Evolutionary conservation across 2,797 vertebrate species (phyloP), one percentile per base, ranked within the genome.

Genomic region (Poliocrania exsul): DNA sequence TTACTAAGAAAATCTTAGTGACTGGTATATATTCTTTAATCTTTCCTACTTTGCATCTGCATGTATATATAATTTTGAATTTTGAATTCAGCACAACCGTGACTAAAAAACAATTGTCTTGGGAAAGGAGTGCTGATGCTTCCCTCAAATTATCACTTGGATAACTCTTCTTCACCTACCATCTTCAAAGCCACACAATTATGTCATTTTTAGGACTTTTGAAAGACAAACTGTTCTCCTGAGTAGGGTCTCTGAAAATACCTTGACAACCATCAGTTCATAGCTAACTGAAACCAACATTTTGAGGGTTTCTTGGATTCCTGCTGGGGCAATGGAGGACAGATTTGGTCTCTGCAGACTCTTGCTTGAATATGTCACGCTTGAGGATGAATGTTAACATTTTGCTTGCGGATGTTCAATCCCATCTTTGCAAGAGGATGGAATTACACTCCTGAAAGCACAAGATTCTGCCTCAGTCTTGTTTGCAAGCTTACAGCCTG

Each of bases 401-500:
- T 75, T 80, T 77, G 6, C 8, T 84, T 62, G 7, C 33, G 87
- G 49, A 35, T 54, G 26, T 66, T 57, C 69, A 75, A 61, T 53
- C 13, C 15, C 0, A 0, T 38, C 16, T 16, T 42, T 28, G 2
- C 16, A 24, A 66, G 33, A 26, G 31, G 10, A 31, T 66, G 40
- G 26, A 66, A 7, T 35, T 62, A 11, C 19, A 26, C 25, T 58
- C 20, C 73, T 37, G 37, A 70, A 86, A 71, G 6, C 10, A 33
- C 26, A 62, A 3, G 2, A 3, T 33, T 82, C n/a, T 73, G 28
- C 31, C 44, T 92, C n/a, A 79, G 37, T 61, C 23, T 74, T 70
- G 5, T 64, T 65, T 67, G 31, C 28, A 60, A 33, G 16, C 16
- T 71, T 82, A 16, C 24, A 77, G 18, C 24, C 26, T 70, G n/a